Percentiles rank a stretch among this genome's conserved stretches.
phyloP scores from a whole-genome alignment of 2,888 invertebrate species.

The Sphaerophoria rueppellii region DNA sequence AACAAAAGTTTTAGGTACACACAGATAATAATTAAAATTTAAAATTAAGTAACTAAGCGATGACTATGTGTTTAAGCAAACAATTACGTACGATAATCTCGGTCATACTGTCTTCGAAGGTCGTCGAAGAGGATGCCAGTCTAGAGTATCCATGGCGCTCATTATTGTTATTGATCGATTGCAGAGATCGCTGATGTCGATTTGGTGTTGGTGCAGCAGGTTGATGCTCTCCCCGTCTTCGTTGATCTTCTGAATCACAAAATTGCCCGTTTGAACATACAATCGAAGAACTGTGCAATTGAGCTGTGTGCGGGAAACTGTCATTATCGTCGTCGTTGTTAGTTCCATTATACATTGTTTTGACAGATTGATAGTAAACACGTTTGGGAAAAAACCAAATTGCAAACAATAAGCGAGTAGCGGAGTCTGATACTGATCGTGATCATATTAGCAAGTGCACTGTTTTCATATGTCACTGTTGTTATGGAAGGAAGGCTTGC shows the following conservation, averaged over 20 bases:
- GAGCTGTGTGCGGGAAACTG: constrained; percentile 21
- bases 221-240: constrained; percentile 29
- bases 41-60: constrained; percentile 13
- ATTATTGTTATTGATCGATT: constrained; percentile 47
- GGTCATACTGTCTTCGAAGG: constrained; percentile 75
- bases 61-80: constrained; percentile 47
- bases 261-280: constrained; percentile 55
- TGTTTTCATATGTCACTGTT: constrained; percentile 17
- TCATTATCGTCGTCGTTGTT: constrained; percentile 8
- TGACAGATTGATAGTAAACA: constrained; percentile 27
- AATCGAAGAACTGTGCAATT: constrained; percentile 46
- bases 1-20: not conserved
- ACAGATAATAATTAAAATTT: constrained; percentile 24
- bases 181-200: constrained; percentile 45
- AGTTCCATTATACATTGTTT: constrained; percentile 56
- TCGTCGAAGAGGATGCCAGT: constrained; percentile 71
- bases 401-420: not conserved
- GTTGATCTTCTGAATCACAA: constrained; percentile 44
- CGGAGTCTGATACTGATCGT: constrained; percentile 47
- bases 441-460: constrained; percentile 48
- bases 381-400: not conserved
- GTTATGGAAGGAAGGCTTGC: constrained; percentile 29
- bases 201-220: not conserved
- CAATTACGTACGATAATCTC: constrained; percentile 75
- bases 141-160: constrained; percentile 59